phyloP scores from a whole-genome alignment of 2,888 invertebrate genomes.

The Cataglyphis rosenhaueri region DNA sequence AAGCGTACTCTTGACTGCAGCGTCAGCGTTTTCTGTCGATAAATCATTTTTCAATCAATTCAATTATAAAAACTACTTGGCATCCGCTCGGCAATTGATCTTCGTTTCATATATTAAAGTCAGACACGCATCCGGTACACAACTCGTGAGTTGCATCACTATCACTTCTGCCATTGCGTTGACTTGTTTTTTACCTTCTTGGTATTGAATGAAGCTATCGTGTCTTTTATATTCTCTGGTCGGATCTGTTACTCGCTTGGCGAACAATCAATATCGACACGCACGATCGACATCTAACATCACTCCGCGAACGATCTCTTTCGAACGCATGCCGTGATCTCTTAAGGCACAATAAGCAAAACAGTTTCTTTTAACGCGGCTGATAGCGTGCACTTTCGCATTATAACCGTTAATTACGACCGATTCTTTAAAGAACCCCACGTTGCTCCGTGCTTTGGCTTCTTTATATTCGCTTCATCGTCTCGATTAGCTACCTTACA shows the following conservation, averaged over 20 bases:
- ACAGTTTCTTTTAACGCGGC: constrained; percentile 45
- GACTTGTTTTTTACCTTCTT: constrained; percentile 2
- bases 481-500: constrained; percentile 70
- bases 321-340: constrained; percentile 38
- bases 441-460: constrained; percentile 39
- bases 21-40: neutral
- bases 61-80: neutral
- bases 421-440: constrained; percentile 58
- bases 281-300: constrained; percentile 38
- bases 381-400: constrained; percentile 66
- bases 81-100: constrained; percentile 5
- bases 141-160: constrained; percentile 16
- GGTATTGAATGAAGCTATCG: constrained; percentile 44
- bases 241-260: constrained; percentile 18
- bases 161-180: neutral
- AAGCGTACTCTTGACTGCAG: neutral
- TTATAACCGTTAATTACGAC: constrained; percentile 70
- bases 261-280: constrained; percentile 9
- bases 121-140: constrained; percentile 24
- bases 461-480: constrained; percentile 59
- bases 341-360: constrained; percentile 62
- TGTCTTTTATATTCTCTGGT: constrained; percentile 26
- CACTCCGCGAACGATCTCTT: constrained; percentile 18
- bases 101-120: constrained; percentile 25
- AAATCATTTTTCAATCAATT: constrained; percentile 7